phyloP scores from a whole-genome alignment of 2,113 vertebrate genomes.

The Leucoraja erinaceus region DNA sequence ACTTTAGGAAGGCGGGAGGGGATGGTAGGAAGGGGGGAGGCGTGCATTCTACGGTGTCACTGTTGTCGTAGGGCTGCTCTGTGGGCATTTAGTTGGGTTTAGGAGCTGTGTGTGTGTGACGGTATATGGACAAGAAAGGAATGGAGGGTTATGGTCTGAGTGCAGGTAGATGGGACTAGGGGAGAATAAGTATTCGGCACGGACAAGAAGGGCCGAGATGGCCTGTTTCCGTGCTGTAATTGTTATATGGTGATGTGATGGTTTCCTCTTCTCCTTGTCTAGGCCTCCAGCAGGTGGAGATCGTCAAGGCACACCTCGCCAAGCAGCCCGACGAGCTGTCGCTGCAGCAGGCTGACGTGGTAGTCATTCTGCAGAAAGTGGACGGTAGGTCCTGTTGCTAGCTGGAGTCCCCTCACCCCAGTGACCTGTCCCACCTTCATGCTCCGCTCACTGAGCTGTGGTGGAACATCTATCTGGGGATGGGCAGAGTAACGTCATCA shows the following conservation, averaged over 20 bases:
- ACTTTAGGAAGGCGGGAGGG: too few species aligned
- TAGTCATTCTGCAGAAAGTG: conserved; percentile 68
- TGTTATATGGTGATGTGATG: too few species aligned
- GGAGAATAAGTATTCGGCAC: too few species aligned
- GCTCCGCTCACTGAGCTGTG: background rate
- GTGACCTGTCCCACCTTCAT: background rate
- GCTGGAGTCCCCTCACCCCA: background rate
- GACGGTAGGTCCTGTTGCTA: conserved; percentile 61
- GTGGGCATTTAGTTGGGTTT: background rate
- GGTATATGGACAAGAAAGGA: too few species aligned
- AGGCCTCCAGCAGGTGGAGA: conserved; percentile 81
- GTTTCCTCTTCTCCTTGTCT: conserved; percentile 16
- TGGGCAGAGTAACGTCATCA: background rate
- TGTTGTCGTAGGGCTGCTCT: too few species aligned
- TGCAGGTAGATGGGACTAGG: too few species aligned
- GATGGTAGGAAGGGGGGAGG: too few species aligned
- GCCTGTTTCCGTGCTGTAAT: too few species aligned
- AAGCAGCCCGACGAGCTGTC: conserved; percentile 77
- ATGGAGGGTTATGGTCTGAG: too few species aligned
- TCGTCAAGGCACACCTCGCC: conserved; percentile 73
- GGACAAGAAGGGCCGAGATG: too few species aligned
- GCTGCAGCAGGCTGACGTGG: conserved; percentile 77
- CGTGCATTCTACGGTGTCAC: too few species aligned
- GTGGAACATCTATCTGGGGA: background rate
- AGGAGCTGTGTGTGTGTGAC: background rate